Percentiles rank a stretch among this genome's conserved stretches.
Evolutionary conservation across 2,113 vertebrate species (phyloP).

Genomic region (Pristiophorus japonicus): DNA sequence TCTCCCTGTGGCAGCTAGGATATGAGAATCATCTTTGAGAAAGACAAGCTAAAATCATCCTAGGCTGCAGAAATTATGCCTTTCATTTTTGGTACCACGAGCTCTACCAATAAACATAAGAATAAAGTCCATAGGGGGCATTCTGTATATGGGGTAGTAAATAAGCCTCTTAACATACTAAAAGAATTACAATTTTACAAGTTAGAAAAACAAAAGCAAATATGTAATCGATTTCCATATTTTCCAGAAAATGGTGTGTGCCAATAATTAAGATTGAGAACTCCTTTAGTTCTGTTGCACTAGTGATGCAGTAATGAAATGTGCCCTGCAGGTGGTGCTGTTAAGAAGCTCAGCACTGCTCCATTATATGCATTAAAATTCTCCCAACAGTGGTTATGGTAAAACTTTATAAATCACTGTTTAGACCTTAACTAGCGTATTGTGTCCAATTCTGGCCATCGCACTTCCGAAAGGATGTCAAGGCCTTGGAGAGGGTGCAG

Average conservation of each 20-base stretch:
- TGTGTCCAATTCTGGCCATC: no score
- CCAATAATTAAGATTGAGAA: no score
- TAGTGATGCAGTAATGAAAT: neutral
- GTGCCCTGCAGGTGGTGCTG: neutral
- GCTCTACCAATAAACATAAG: neutral
- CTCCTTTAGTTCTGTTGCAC: neutral
- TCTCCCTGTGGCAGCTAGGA: neutral
- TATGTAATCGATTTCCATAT: neutral
- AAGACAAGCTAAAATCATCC: neutral
- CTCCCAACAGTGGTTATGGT: neutral
- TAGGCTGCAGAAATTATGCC: neutral
- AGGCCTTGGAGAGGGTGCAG: no score
- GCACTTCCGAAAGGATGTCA: no score
- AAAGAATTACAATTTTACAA: neutral
- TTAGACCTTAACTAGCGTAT: no score
- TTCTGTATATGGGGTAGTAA: neutral
- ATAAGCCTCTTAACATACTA: neutral
- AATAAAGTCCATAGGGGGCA: neutral
- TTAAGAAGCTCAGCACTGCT: neutral
- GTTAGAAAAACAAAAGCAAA: neutral
- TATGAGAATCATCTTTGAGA: neutral
- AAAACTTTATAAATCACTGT: no score
- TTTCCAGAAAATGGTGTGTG: neutral
- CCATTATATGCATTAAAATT: neutral
- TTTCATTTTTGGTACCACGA: neutral